These are phyloP conservation scores for Ceratosolen solmsi DNA, from an alignment of 1,140 invertebrate species.

Conservation along the genomic window DNA sequence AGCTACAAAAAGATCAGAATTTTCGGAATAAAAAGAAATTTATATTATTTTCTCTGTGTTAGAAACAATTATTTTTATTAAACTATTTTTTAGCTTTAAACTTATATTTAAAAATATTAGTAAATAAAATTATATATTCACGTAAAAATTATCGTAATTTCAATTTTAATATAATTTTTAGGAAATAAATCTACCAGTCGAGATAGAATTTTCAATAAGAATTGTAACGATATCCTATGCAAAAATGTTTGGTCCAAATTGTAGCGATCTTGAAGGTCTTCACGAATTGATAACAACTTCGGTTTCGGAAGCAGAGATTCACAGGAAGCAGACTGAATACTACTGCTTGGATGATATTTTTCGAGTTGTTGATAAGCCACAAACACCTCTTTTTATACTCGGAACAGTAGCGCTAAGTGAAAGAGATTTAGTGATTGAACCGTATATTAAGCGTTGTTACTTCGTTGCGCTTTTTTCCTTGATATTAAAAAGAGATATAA, in stretches of 20 bases:
- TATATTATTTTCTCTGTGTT: no score
- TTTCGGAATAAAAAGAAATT: no score
- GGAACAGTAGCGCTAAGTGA: conserved; percentile 60
- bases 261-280: conserved; percentile 59
- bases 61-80: no score
- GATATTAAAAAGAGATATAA: conserved; percentile 66
- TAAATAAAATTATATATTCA: no score
- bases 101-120: background rate
- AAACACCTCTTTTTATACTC: conserved; percentile 60
- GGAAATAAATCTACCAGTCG: conserved; percentile 55
- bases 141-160: conserved; percentile 1
- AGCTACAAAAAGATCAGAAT: no score
- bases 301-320: conserved; percentile 59
- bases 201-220: conserved; percentile 60
- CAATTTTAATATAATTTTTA: conserved; percentile 35
- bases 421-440: conserved; percentile 61
- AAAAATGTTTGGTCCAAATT: conserved; percentile 62
- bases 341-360: conserved; percentile 62
- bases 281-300: conserved; percentile 57
- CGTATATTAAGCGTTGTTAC: conserved; percentile 66
- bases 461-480: conserved; percentile 65
- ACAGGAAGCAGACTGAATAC: conserved; percentile 51
- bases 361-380: conserved; percentile 43
- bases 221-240: conserved; percentile 67
- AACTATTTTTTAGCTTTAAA: no score